Percentiles rank a stretch among this genome's conserved stretches.
Evolutionary conservation across 2,797 vertebrate species (phyloP).

Genomic region (Vultur gryphus): DNA sequence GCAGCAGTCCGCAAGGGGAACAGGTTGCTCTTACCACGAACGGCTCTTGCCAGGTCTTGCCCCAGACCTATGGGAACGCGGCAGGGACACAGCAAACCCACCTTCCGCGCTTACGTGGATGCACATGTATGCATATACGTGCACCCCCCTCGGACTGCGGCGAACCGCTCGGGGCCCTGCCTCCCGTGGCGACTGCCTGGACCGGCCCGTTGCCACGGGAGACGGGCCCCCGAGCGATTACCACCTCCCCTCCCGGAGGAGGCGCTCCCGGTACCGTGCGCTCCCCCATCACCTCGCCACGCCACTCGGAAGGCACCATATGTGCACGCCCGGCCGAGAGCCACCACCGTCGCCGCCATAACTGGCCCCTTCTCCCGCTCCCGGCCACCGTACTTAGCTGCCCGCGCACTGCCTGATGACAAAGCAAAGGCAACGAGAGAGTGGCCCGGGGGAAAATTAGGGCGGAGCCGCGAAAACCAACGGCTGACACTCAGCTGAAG

Average conservation of each 20-base stretch:
- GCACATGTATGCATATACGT: fast-evolving
- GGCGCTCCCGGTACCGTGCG: neutral
- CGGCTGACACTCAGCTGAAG: fast-evolving
- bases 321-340: neutral
- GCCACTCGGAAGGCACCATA: neutral
- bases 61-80: fast-evolving
- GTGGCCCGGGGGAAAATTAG: fast-evolving
- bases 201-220: neutral
- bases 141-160: neutral
- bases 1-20: too few relatives aligned
- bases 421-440: fast-evolving
- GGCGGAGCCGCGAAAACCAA: fast-evolving
- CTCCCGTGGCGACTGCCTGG: neutral
- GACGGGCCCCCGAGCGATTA: too few relatives aligned
- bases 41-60: neutral
- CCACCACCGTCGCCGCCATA: neutral
- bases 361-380: fast-evolving
- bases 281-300: neutral
- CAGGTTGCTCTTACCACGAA: neutral
- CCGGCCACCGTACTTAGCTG: neutral
- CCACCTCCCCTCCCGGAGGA: too few relatives aligned
- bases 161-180: neutral
- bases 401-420: neutral
- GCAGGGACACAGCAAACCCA: neutral
- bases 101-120: fast-evolving